Base-by-base conservation (phyloP, 2,888 invertebrate species). In the Spialia ferax region DNA sequence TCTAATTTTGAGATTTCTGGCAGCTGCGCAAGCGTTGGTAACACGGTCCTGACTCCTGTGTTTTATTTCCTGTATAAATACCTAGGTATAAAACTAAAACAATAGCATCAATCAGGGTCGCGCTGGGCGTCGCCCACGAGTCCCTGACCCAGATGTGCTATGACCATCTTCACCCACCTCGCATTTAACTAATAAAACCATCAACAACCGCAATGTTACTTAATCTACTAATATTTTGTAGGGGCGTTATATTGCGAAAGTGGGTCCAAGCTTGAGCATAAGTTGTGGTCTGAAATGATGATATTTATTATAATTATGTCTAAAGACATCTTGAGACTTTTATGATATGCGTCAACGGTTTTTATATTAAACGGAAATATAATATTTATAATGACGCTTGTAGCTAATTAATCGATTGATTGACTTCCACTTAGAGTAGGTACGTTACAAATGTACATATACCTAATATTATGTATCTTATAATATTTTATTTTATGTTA, bases 121-220 rank as follows among this genome's bases (percentile, higher is more conserved):
- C 55, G 4, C 10, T 42, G 57, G 57, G 48, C 48, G 48, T 56
- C 57, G 63, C 26, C 63, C 42, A 50, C 32, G 55, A 56, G 45
- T 48, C 56, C 45, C 64, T 57, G 57, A 64, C 64, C 64, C 20
- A 63, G 55, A 54, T 55, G 63, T 55, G 57, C 57, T 13, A 50
- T 59, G 65, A 59, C 59, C 65, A 65, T 65, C 65, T 59, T 65
- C 64, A 57, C 65, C 59, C 57, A 65, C 64, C 18, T 26, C 13
- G 26, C 48, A 57, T 64, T 64, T 57, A 48, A 35, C 35, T 64
- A 64, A 64, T 57, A 64, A 64, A 64, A 57, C 64, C 50, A 64
- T 57, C 50, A 64, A 57, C 57, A 35, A 32, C 64, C 23, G 29
- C 32, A 32, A 35, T 57, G 23, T 64, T 57, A 57, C 64, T 35